Percentiles rank a stretch among this genome's conserved stretches.
phyloP scores from a whole-genome alignment of 35 echinoderm and acorn worm species.

The Apostichopus japonicus region DNA sequence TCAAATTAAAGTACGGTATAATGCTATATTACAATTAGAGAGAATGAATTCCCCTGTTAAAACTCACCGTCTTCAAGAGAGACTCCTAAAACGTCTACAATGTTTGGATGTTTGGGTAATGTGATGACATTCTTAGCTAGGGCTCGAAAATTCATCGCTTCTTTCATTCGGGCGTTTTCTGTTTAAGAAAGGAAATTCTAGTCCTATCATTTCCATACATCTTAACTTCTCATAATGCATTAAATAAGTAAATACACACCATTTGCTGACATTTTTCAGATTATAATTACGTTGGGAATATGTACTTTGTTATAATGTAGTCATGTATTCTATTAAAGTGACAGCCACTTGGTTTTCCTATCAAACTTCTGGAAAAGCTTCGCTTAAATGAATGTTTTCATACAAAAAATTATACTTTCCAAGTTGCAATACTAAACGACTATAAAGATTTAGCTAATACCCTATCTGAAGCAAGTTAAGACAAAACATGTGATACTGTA shows the following conservation, averaged over 20 bases:
- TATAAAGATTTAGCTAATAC: too few species aligned
- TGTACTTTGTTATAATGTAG: not conserved
- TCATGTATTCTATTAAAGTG: not conserved
- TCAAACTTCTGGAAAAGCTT: too few species aligned
- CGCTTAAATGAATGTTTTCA: too few species aligned
- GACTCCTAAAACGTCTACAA: not conserved
- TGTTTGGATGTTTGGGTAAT: not conserved
- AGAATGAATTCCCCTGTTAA: too few species aligned
- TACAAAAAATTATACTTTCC: too few species aligned
- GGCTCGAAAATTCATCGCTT: not conserved
- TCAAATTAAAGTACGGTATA: too few species aligned
- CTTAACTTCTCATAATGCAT: too few species aligned
- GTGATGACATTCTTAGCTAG: not conserved
- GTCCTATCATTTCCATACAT: too few species aligned
- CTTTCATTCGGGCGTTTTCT: slow-evolving; percentile 22
- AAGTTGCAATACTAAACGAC: too few species aligned
- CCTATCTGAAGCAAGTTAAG: too few species aligned
- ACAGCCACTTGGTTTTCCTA: not conserved
- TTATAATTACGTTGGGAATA: not conserved
- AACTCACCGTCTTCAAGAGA: not conserved
- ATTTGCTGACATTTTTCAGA: not conserved
- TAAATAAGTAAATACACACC: not conserved
- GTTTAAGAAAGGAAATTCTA: not conserved
- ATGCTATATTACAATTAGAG: too few species aligned
- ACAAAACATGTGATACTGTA: too few species aligned